Evolutionary conservation across 2,888 invertebrate genomes (phyloP).

Genomic region (Raillietiella orientalis): DNA sequence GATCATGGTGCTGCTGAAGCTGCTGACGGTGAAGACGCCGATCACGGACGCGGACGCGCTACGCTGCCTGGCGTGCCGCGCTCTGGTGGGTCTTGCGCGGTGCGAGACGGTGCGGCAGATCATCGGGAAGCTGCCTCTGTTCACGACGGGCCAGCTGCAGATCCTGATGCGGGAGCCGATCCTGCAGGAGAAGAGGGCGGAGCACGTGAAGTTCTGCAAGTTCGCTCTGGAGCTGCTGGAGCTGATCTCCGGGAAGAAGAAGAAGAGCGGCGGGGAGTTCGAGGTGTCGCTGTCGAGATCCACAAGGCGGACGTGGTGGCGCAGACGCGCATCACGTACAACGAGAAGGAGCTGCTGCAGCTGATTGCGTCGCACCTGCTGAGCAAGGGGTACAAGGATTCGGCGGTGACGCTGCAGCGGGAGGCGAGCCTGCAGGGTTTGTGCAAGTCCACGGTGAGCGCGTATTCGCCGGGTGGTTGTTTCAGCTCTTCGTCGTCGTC

Average conservation of each 20-base stretch:
- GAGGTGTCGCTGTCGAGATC: constrained; percentile 26
- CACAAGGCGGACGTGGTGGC: constrained; percentile 59
- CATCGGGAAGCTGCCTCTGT: constrained; percentile 70
- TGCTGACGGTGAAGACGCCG: constrained; percentile 70
- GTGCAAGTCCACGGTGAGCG: no score
- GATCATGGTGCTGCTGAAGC: constrained; percentile 63
- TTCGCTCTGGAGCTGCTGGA: constrained; percentile 68
- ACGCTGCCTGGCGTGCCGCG: constrained; percentile 67
- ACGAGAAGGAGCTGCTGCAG: constrained; percentile 67
- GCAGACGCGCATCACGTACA: constrained; percentile 77
- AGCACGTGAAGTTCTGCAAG: constrained; percentile 82
- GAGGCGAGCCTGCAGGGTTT: constrained; percentile 39
- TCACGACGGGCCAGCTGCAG: constrained; percentile 71
- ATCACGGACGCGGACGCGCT: constrained; percentile 90
- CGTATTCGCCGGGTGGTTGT: no score
- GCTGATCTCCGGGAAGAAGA: constrained; percentile 56
- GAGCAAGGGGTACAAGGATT: constrained; percentile 33
- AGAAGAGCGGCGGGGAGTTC: no score
- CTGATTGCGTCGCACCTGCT: constrained; percentile 61
- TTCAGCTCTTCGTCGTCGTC: no score
- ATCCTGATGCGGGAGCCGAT: constrained; percentile 83
- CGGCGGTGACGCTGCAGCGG: constrained; percentile 33
- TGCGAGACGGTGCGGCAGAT: constrained; percentile 73
- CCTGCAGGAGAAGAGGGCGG: constrained; percentile 73
- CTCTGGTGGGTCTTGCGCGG: constrained; percentile 69